phyloP scores from a whole-genome alignment of 2,888 invertebrate species.

The Scaptomyza cyrtandrae region DNA sequence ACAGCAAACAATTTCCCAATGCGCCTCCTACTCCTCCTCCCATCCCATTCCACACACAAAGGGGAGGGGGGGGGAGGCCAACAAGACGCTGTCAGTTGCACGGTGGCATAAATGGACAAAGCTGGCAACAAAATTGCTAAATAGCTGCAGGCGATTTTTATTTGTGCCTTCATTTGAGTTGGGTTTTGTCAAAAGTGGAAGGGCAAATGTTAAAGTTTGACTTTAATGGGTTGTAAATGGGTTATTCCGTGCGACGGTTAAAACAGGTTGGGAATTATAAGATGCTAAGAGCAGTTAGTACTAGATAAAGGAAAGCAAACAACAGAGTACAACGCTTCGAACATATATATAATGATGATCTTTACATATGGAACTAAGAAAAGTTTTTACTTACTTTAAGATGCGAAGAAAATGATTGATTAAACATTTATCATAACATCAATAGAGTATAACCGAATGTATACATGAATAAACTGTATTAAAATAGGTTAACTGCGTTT shows the following conservation, averaged over 20 bases:
- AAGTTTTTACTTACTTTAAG: too few species aligned
- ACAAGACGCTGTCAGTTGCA: conserved; percentile 49
- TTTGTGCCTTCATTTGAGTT: neutral
- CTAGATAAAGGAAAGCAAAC: too few species aligned
- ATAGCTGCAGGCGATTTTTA: conserved; percentile 2
- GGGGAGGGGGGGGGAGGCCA: neutral
- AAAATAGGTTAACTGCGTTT: too few species aligned
- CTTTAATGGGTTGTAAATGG: neutral
- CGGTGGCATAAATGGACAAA: conserved; percentile 34
- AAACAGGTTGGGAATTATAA: neutral
- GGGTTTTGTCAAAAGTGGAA: neutral
- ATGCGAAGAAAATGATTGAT: too few species aligned
- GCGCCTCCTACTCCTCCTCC: conserved; percentile 2
- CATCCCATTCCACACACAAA: neutral
- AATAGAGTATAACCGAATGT: too few species aligned
- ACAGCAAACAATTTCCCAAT: conserved; percentile 72
- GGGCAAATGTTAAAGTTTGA: neutral
- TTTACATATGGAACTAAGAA: too few species aligned
- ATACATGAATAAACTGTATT: too few species aligned
- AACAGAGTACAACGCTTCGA: too few species aligned
- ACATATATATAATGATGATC: too few species aligned
- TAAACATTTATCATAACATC: too few species aligned
- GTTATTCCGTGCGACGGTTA: neutral
- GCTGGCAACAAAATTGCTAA: conserved; percentile 5
- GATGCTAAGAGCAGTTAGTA: too few species aligned